These are phyloP conservation scores for Diadromus collaris DNA, from an alignment of 2,888 invertebrate species.

Conservation along the genomic window DNA sequence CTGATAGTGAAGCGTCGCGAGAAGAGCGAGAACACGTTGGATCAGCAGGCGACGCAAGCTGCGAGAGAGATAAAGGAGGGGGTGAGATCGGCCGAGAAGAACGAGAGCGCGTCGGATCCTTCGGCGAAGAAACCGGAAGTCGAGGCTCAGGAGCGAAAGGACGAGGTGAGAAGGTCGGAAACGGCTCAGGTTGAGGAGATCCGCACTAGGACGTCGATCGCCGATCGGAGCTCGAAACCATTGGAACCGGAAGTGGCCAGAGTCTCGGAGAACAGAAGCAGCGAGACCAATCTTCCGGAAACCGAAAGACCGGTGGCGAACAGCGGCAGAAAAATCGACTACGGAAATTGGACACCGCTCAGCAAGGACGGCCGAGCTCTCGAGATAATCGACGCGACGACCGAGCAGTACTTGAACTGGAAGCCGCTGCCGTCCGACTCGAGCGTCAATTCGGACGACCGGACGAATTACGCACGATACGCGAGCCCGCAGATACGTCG, in stretches of 20 bases:
- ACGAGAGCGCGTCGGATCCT: conserved; percentile 34
- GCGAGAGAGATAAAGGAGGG: conserved; percentile 18
- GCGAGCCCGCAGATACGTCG: conserved; percentile 7
- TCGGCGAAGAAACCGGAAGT: conserved; percentile 11
- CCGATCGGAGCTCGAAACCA: conserved; percentile 7
- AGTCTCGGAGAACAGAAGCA: not conserved
- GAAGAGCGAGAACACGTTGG: conserved; percentile 70
- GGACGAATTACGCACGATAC: conserved; percentile 62
- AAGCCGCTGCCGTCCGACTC: conserved; percentile 83
- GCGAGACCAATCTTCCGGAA: conserved; percentile 21
- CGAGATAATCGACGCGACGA: conserved; percentile 56
- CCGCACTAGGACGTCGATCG: conserved; percentile 37
- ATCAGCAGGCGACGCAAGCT: conserved; percentile 1
- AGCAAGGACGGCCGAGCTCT: conserved; percentile 66
- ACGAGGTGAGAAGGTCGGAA: conserved; percentile 63
- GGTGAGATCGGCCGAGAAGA: conserved; percentile 6
- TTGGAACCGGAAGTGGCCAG: not conserved
- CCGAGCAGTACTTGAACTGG: conserved; percentile 74
- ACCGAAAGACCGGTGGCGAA: conserved; percentile 24
- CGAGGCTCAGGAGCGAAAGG: conserved; percentile 49
- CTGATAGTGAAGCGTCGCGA: conserved; percentile 88
- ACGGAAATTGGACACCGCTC: conserved; percentile 74
- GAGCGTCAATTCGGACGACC: conserved; percentile 78
- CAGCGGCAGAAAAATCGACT: conserved; percentile 65
- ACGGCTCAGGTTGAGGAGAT: conserved; percentile 68